Base-by-base conservation (phyloP, 2,797 vertebrate species). In the Clarias pachynema region DNA sequence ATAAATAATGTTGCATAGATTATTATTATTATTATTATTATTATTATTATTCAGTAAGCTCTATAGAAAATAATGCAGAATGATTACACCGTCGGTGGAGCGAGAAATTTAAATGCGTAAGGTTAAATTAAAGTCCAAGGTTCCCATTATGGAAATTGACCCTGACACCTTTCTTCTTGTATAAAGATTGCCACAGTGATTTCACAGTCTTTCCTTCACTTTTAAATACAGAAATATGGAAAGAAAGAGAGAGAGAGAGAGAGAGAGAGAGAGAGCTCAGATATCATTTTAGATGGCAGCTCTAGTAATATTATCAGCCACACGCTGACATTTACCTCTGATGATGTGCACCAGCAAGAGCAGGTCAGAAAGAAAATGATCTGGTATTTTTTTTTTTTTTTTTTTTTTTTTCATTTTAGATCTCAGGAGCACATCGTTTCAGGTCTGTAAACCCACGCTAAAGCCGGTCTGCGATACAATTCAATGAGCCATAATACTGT, bases 281-380 rank as follows among this genome's bases (percentile, higher is more conserved):
- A 66, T 86, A 83, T 83, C 22, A 2, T 73, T 83, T 49, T 65
- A 62, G 62, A 77, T 37, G 62, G 53, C 68, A 73, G 68, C 77
- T 85, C 40, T 9, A 20, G 81, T 74, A 44, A 81, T 65, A 85
- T 83, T 81, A 60, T 49, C 29, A 57, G 26, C 86, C 78, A 86
- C 79, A 86, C 53, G 10, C 31, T 84, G 86, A 86, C 83, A 85
- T 89, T 89, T 85, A 80, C 79, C 73, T 82, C 69, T 29, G 66
- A 86, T 72, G 70, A 84, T 78, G 70, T 57, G 84, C 40, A 29
- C 69, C 82, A 86, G 77, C 29, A 60, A 80, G 85, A 82, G 59
- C 82, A 75, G 83, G 83, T 82, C 85, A 74, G 79, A 63, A 70
- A 60, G 82, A 89, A 89, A 85, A 88, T 68, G 75, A 83, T 82